These are phyloP conservation scores for Tragopan temminckii DNA, from an alignment of 2,797 vertebrate genomes.

Conservation along the genomic window DNA sequence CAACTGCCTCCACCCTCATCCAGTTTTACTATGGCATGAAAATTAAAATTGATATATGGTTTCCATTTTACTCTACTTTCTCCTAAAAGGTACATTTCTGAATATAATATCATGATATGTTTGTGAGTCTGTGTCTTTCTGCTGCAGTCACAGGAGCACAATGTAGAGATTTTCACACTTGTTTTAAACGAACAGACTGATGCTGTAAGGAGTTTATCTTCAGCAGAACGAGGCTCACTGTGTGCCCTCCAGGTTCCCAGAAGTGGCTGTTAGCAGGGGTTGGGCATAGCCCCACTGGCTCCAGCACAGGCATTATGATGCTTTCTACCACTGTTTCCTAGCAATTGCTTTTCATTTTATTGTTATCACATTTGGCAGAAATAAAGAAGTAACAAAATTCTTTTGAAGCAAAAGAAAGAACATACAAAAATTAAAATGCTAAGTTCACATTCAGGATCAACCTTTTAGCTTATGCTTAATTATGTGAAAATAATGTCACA, in stretches of 20 bases:
- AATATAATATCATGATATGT: neutral
- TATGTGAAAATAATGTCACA: constrained; percentile 4
- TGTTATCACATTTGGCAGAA: neutral
- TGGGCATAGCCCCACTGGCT: neutral
- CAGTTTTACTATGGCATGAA: neutral
- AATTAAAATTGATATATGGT: neutral
- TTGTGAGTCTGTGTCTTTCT: neutral
- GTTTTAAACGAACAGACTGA: neutral
- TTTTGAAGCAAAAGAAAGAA: neutral
- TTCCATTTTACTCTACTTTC: neutral
- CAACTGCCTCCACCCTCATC: neutral
- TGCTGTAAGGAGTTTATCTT: neutral
- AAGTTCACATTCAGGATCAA: constrained; percentile 13
- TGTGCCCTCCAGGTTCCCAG: neutral
- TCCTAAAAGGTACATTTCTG: neutral
- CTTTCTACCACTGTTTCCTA: neutral
- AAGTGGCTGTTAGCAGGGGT: rapidly evolving
- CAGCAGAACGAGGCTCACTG: neutral
- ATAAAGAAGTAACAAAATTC: neutral
- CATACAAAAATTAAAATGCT: neutral
- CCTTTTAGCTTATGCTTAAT: neutral
- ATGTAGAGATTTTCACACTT: neutral
- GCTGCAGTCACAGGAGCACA: neutral
- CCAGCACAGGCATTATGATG: neutral
- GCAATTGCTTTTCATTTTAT: neutral